Evolutionary conservation across 2,888 invertebrate genomes (phyloP).

Genomic region (Drosophila stalkeri): DNA sequence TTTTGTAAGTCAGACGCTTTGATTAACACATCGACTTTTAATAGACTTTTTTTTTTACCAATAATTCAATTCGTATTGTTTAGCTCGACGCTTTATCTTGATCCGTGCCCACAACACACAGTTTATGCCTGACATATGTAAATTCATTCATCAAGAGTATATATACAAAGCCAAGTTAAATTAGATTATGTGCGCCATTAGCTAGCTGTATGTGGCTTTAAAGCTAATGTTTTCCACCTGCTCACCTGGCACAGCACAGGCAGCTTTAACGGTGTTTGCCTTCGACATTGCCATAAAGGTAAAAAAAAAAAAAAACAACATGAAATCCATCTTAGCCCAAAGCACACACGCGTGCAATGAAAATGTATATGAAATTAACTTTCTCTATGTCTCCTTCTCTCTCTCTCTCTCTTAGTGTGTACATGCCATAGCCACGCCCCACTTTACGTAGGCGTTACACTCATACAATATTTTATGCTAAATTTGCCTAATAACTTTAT

Average conservation of each 20-base stretch:
- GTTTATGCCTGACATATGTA: slow-evolving; percentile 13
- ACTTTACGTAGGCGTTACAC: background rate
- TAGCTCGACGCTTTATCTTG: background rate
- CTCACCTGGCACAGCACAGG: slow-evolving; percentile 9
- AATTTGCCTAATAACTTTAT: slow-evolving; percentile 55
- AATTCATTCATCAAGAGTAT: slow-evolving; percentile 30
- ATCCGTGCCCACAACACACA: background rate
- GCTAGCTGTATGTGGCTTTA: slow-evolving; percentile 13
- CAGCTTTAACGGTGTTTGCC: slow-evolving; percentile 37
- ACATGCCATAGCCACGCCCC: slow-evolving; percentile 30
- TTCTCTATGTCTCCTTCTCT: slow-evolving; percentile 4
- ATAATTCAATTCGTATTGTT: background rate
- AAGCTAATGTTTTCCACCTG: slow-evolving; percentile 22
- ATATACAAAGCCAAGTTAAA: slow-evolving; percentile 8
- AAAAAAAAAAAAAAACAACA: slow-evolving; percentile 5
- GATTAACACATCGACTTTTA: background rate
- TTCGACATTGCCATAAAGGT: background rate
- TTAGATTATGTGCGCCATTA: slow-evolving; percentile 40
- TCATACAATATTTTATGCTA: slow-evolving; percentile 39
- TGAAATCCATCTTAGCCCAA: slow-evolving; percentile 54
- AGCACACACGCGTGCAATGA: slow-evolving; percentile 59
- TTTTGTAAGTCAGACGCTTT: background rate
- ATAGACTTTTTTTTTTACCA: background rate
- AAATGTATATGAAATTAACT: slow-evolving; percentile 67
- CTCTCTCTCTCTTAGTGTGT: background rate